Evolutionary conservation across 2,113 vertebrate species (phyloP).

Genomic region (Nasalis larvatus): DNA sequence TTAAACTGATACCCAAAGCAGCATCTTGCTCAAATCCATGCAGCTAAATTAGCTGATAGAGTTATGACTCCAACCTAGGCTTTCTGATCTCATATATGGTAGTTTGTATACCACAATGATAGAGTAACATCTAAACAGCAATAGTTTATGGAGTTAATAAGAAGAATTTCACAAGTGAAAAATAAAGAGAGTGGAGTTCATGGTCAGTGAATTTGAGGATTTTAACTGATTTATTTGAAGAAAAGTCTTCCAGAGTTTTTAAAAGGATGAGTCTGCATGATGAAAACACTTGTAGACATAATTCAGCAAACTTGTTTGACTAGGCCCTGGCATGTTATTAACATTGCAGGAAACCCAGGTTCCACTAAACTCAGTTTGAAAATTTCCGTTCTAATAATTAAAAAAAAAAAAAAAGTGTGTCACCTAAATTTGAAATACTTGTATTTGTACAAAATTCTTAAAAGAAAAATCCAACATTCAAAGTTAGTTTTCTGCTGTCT

Average conservation of each 20-base stretch:
- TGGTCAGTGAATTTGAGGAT: background rate
- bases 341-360: background rate
- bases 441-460: background rate
- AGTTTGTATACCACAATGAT: background rate
- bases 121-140: background rate
- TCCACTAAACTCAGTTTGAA: background rate
- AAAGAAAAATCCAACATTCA: background rate
- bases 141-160: background rate
- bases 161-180: background rate
- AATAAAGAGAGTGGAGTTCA: background rate
- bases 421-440: background rate
- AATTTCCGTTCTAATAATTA: background rate
- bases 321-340: background rate
- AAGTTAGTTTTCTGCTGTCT: background rate
- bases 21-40: background rate
- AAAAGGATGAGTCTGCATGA: background rate
- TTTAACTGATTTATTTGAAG: background rate
- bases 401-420: background rate
- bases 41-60: background rate
- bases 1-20: background rate
- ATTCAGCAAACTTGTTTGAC: background rate
- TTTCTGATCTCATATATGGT: background rate
- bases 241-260: background rate
- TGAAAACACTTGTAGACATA: background rate
- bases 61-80: background rate